phyloP scores from a whole-genome alignment of 2,797 vertebrate species.

The Vespertilio murinus region DNA sequence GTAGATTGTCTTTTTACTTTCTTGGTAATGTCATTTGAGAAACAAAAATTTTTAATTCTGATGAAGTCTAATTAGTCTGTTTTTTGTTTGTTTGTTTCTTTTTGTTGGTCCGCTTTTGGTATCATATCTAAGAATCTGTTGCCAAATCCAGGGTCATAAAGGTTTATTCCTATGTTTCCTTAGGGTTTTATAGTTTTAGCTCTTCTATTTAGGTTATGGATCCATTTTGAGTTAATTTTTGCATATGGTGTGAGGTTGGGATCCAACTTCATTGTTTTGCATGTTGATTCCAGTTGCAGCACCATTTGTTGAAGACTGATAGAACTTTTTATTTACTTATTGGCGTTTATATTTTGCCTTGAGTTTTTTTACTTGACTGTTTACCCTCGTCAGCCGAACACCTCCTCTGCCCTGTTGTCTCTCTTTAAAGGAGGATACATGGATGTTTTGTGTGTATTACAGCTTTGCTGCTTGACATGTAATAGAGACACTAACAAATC shows the following conservation, averaged over 20 bases:
- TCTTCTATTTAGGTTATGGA: not conserved
- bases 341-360: slow-evolving; percentile 24
- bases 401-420: not conserved
- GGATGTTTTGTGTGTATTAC: not conserved
- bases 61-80: not conserved
- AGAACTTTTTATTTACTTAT: not conserved
- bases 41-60: not conserved
- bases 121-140: not conserved
- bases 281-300: not conserved
- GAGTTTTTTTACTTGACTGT: not conserved
- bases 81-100: not conserved
- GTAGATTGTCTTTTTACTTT: not conserved
- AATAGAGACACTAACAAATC: slow-evolving; percentile 11
- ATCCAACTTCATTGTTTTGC: not conserved
- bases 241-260: not conserved
- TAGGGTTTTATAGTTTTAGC: not conserved
- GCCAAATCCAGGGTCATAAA: not conserved
- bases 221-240: not conserved
- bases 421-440: not conserved
- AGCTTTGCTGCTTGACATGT: not conserved
- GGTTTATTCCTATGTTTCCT: not conserved
- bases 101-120: not conserved
- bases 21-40: not conserved
- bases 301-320: not conserved
- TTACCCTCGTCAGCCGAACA: not conserved